Conservation (phyloP, 2,113 vertebrate genomes). For the Periophthalmodon schlosseri region DNA sequence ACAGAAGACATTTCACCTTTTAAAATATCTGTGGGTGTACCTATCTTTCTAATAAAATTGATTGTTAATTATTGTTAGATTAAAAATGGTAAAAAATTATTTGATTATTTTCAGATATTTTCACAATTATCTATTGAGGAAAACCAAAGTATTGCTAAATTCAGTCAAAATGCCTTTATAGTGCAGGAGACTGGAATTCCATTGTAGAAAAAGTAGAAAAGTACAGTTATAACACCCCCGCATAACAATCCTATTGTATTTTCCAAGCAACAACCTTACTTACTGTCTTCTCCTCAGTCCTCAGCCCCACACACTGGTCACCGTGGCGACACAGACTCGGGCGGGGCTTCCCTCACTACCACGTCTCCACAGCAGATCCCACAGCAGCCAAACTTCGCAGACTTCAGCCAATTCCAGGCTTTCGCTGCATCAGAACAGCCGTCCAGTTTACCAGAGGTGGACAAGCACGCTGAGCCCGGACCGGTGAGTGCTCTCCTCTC, state of each 20-base stretch:
- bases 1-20: too few relatives aligned
- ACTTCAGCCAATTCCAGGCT: conserved; percentile 97
- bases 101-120: too few relatives aligned
- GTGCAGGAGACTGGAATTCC: too few relatives aligned
- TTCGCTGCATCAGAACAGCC: conserved; percentile 88
- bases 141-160: neutral
- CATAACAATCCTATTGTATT: neutral
- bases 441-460: conserved; percentile 83
- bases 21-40: too few relatives aligned
- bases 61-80: too few relatives aligned
- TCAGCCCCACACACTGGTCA: conserved; percentile 81
- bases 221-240: too few relatives aligned
- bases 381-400: conserved; percentile 98
- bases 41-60: too few relatives aligned
- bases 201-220: too few relatives aligned
- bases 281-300: conserved; percentile 67
- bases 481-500: conserved; percentile 73
- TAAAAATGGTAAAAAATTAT: too few relatives aligned
- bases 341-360: conserved; percentile 81
- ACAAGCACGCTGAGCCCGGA: conserved; percentile 83
- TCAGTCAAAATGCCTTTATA: neutral
- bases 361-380: conserved; percentile 98
- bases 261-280: too few relatives aligned
- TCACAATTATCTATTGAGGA: too few relatives aligned
- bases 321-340: conserved; percentile 85